A percentile compares a stretch with the other conserved stretches of the same genome.
Conservation (phyloP, 2,888 invertebrate species). For the Hedya salicella region DNA sequence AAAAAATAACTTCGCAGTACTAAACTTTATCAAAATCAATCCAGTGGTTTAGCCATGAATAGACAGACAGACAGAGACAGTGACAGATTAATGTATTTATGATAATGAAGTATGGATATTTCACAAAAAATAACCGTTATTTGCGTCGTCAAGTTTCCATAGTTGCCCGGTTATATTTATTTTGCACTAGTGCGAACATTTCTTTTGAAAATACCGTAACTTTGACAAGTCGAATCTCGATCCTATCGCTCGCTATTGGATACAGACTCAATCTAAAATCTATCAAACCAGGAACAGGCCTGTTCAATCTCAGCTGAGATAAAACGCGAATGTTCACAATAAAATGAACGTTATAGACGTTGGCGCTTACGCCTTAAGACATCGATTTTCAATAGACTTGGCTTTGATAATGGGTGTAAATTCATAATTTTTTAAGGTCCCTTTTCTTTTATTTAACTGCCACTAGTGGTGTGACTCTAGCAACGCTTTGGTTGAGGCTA, state of each 20-base stretch:
- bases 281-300: constrained; percentile 26
- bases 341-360: background rate
- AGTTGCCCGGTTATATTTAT: background rate
- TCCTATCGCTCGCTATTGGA: constrained; percentile 25
- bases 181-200: constrained; percentile 11
- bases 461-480: background rate
- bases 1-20: too few relatives aligned
- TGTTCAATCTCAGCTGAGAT: constrained; percentile 18
- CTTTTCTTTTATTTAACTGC: background rate
- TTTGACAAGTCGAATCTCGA: constrained; percentile 8
- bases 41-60: too few relatives aligned
- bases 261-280: constrained; percentile 33
- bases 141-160: too few relatives aligned
- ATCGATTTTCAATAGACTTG: background rate
- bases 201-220: constrained; percentile 1
- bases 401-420: constrained; percentile 1
- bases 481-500: background rate
- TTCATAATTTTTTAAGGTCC: background rate
- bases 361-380: constrained; percentile 1
- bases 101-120: too few relatives aligned
- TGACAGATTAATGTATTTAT: too few relatives aligned
- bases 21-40: too few relatives aligned
- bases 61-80: too few relatives aligned
- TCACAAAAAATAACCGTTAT: too few relatives aligned
- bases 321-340: background rate